Evolutionary conservation across 2,797 vertebrate species (phyloP).

Genomic region (Dallia pectoralis): DNA sequence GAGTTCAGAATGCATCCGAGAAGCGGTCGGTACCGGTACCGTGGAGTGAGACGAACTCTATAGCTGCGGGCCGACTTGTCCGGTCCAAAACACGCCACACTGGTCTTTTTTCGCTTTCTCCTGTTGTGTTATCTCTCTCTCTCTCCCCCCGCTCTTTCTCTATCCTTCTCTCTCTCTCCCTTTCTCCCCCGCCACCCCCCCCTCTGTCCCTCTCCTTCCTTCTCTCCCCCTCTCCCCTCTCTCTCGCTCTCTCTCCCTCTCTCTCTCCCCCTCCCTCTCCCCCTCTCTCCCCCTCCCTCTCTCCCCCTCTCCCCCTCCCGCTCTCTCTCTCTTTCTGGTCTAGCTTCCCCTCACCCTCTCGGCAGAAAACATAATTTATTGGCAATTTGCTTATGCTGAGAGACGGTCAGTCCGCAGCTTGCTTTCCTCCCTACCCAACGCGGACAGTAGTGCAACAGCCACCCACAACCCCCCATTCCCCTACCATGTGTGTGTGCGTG

Average conservation of each 20-base stretch:
- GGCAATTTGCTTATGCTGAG: slow-evolving; percentile 49
- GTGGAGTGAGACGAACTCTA: not conserved
- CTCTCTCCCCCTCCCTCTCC: not conserved
- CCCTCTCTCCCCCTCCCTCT: slow-evolving; percentile 18
- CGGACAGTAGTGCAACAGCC: not conserved
- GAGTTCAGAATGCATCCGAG: not conserved
- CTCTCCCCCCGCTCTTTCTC: not conserved
- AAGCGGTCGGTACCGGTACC: not conserved
- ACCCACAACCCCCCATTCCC: no score
- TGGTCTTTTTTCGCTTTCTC: not conserved
- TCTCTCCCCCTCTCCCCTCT: not conserved
- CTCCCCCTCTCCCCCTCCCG: not conserved
- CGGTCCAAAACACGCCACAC: not conserved
- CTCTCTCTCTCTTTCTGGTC: not conserved
- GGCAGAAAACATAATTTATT: slow-evolving; percentile 48
- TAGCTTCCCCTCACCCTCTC: slow-evolving; percentile 29
- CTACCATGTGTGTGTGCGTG: not conserved
- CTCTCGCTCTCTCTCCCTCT: slow-evolving; percentile 26
- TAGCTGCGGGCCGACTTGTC: not conserved
- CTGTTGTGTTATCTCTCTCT: not conserved
- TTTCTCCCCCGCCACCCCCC: no score
- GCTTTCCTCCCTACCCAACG: not conserved
- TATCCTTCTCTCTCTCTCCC: slow-evolving; percentile 27
- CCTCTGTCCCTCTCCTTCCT: not conserved
- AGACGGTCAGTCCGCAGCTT: not conserved